A percentile compares a stretch with the other conserved stretches of the same genome.
phyloP scores from a whole-genome alignment of 2,797 vertebrate genomes.

The Bucorvus abyssinicus region DNA sequence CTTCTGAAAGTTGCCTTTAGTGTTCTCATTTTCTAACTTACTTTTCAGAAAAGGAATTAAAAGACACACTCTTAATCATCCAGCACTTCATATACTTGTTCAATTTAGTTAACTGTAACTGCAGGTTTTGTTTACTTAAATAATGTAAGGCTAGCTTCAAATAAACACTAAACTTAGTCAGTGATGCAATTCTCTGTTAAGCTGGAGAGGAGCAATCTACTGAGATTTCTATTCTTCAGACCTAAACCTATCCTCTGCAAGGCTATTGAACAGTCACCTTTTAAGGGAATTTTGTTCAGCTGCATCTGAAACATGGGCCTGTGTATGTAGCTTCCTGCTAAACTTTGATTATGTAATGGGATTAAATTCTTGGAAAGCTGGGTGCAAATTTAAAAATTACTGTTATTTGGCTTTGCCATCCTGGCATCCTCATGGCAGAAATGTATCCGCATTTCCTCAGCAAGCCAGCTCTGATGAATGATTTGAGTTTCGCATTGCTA shows the following conservation, averaged over 20 bases:
- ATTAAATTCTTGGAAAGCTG: background rate
- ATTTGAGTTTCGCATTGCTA: background rate
- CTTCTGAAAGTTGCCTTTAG: background rate
- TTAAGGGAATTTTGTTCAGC: background rate
- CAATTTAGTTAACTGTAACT: background rate
- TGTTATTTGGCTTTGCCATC: background rate
- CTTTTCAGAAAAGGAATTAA: background rate
- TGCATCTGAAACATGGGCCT: background rate
- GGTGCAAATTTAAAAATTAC: background rate
- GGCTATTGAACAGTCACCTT: background rate
- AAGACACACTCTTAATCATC: background rate
- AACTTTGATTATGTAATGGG: background rate
- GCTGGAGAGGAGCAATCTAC: background rate
- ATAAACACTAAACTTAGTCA: background rate
- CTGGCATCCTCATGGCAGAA: background rate
- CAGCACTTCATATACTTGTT: background rate
- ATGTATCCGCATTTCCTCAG: background rate
- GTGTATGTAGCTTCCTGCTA: background rate
- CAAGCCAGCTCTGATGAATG: background rate
- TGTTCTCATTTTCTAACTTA: background rate
- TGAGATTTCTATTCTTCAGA: background rate
- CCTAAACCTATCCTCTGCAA: accelerated
- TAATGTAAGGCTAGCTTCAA: background rate
- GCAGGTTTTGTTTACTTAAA: background rate
- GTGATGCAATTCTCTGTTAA: background rate